Conservation (phyloP, 1,140 invertebrate genomes). For the Odontomachus brunneus region DNA sequence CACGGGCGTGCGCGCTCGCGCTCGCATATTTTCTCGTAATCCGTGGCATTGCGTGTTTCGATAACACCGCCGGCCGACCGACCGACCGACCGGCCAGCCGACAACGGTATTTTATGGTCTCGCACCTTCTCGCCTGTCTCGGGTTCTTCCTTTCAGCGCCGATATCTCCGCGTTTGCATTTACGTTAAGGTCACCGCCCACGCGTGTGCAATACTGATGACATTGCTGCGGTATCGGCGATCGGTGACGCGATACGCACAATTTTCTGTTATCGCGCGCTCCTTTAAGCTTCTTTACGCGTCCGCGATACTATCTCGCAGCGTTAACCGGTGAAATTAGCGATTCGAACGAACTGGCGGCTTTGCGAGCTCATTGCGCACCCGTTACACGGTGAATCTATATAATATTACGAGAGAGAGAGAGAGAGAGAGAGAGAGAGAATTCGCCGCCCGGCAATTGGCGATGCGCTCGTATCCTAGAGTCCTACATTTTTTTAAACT, state of each 20-base stretch:
- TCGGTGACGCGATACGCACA: constrained; percentile 59
- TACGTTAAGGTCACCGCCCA: constrained; percentile 71
- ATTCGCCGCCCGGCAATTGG: too few relatives aligned
- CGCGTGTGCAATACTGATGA: constrained; percentile 3
- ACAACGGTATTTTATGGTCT: constrained; percentile 81
- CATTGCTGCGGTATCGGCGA: constrained; percentile 53
- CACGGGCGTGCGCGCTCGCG: constrained; percentile 63
- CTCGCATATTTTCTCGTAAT: constrained; percentile 77
- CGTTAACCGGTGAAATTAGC: constrained; percentile 60
- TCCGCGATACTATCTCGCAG: constrained; percentile 52
- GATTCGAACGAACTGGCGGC: constrained; percentile 7
- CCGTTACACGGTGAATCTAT: background rate
- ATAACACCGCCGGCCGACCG: constrained; percentile 78
- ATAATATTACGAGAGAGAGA: background rate
- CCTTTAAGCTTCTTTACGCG: background rate
- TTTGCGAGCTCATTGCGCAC: constrained; percentile 9
- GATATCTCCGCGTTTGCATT: constrained; percentile 78
- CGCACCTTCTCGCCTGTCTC: constrained; percentile 74
- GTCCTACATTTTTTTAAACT: background rate
- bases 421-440: too few relatives aligned
- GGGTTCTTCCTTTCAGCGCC: constrained; percentile 76
- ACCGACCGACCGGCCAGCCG: constrained; percentile 67
- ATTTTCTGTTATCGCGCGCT: constrained; percentile 64
- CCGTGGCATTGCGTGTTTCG: constrained; percentile 83
- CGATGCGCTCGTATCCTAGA: background rate